phyloP scores from a whole-genome alignment of 1,140 invertebrate genomes.

The Odontomachus brunneus region DNA sequence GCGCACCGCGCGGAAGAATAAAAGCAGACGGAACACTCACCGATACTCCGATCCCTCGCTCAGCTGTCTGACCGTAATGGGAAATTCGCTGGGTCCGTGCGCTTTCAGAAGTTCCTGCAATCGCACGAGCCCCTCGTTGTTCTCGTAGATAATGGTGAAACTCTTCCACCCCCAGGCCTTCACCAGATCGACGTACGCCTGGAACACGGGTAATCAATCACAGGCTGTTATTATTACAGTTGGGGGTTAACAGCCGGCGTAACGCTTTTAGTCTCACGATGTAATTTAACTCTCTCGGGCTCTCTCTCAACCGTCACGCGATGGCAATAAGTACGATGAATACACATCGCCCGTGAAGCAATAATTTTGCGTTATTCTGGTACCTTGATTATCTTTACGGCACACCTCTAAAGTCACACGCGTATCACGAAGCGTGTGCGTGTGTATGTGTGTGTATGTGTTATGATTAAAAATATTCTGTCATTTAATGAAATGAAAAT shows the following conservation, averaged over 20 bases:
- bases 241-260: slow-evolving; percentile 41
- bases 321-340: slow-evolving; percentile 23
- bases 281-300: slow-evolving; percentile 34
- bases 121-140: slow-evolving; percentile 96
- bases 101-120: slow-evolving; percentile 97
- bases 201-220: slow-evolving; percentile 72
- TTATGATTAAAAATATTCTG: background rate
- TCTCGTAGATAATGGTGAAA: slow-evolving; percentile 98
- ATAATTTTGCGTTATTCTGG: background rate
- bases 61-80: slow-evolving; percentile 92
- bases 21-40: slow-evolving; percentile 83
- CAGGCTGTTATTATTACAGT: slow-evolving; percentile 52
- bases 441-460: too few relatives aligned
- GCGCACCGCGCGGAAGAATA: background rate
- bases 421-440: background rate
- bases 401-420: background rate
- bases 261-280: slow-evolving; percentile 47
- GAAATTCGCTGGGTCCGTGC: slow-evolving; percentile 92
- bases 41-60: slow-evolving; percentile 93
- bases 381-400: background rate
- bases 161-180: slow-evolving; percentile 96
- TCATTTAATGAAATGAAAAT: slow-evolving; percentile 2
- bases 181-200: slow-evolving; percentile 96
- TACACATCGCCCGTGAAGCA: background rate
- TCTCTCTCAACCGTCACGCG: background rate